phyloP scores from a whole-genome alignment of 2,113 vertebrate species.

The Brienomyrus brachyistius region DNA sequence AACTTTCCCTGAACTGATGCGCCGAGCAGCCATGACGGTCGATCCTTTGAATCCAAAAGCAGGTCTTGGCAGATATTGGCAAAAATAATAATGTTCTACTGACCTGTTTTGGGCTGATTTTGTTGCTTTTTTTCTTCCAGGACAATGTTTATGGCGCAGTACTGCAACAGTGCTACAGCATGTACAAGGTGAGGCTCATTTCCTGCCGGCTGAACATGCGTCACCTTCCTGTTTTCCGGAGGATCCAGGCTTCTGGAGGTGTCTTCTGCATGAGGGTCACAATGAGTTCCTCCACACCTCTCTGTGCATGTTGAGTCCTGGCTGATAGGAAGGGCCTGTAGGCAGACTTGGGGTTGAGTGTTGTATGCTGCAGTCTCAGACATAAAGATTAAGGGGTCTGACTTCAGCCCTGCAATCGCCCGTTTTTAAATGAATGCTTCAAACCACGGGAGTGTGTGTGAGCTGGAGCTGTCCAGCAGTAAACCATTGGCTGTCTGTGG shows the following conservation, averaged over 20 bases:
- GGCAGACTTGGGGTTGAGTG: not conserved
- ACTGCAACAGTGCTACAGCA: slow-evolving; percentile 89
- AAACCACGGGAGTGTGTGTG: not conserved
- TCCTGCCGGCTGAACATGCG: not conserved
- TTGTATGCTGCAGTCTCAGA: not conserved
- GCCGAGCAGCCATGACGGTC: not conserved
- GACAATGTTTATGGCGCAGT: slow-evolving; percentile 96
- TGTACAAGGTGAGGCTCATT: slow-evolving; percentile 83
- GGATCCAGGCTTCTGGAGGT: not conserved
- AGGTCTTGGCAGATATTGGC: not conserved
- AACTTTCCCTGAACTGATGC: not conserved
- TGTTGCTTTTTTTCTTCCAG: slow-evolving; percentile 46
- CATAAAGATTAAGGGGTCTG: not conserved
- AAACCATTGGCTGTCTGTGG: not conserved
- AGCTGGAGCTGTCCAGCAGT: not conserved
- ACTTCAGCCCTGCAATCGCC: not conserved
- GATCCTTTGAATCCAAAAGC: no score
- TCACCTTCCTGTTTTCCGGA: not conserved
- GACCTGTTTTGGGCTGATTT: slow-evolving; percentile 5
- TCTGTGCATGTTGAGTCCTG: not conserved
- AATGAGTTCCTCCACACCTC: not conserved
- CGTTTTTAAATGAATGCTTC: not conserved
- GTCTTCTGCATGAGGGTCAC: not conserved
- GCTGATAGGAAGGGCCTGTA: not conserved
- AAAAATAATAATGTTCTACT: not conserved